Evolutionary conservation across 2,888 invertebrate species (phyloP).

Genomic region (Hydropsyche betteni): DNA sequence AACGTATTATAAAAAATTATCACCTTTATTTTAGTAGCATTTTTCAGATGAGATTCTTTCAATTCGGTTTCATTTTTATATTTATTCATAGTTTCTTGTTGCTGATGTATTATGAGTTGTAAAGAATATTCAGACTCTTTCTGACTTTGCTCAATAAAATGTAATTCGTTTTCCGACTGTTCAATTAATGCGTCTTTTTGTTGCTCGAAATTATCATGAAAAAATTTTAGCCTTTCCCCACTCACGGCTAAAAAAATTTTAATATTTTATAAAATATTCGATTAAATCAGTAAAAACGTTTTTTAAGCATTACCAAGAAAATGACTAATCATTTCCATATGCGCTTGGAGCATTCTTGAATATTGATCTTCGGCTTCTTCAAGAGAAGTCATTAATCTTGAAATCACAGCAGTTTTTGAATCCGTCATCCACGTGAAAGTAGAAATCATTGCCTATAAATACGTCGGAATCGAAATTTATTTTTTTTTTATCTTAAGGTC

Average conservation of each 20-base stretch:
- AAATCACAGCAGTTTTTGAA: constrained; percentile 74
- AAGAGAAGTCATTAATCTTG: constrained; percentile 71
- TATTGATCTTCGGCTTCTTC: constrained; percentile 80
- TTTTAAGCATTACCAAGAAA: constrained; percentile 68
- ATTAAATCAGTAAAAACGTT: constrained; percentile 5
- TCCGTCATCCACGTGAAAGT: constrained; percentile 72
- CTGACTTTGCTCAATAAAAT: constrained; percentile 63
- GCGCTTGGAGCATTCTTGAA: constrained; percentile 74
- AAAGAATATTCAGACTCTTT: constrained; percentile 67
- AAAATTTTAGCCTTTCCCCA: constrained; percentile 65
- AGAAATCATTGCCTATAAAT: constrained; percentile 58
- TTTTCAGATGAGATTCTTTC: constrained; percentile 59
- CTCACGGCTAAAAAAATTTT: constrained; percentile 63
- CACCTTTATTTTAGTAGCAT: constrained; percentile 63
- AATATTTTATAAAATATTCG: background rate
- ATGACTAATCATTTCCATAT: constrained; percentile 74
- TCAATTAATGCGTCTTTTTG: constrained; percentile 67
- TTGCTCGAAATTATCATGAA: constrained; percentile 66
- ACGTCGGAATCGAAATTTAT: constrained; percentile 27
- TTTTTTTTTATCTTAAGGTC: too few species aligned
- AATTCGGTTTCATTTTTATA: constrained; percentile 57
- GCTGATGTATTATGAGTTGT: constrained; percentile 68
- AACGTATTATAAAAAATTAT: background rate
- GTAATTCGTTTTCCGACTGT: constrained; percentile 67
- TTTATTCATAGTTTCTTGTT: constrained; percentile 61